Conservation (phyloP, 30 jellyfish, hydroid and myxozoan genomes). For the Pseudorhiza aurosa region DNA sequence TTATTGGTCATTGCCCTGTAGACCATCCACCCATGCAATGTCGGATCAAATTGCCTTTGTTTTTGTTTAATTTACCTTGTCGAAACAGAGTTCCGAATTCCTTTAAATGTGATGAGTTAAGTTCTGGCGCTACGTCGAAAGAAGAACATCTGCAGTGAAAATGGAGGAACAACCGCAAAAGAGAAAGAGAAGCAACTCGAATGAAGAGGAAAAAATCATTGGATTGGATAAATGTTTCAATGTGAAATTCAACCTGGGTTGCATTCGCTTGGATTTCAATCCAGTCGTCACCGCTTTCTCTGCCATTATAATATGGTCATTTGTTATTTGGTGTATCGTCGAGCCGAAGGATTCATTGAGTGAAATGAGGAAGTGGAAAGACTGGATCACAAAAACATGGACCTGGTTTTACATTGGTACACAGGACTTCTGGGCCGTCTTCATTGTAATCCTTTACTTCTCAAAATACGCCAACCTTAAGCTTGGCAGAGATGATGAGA, state of each 20-base stretch:
- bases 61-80: not conserved
- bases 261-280: constrained; percentile 65
- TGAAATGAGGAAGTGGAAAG: constrained; percentile 59
- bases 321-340: constrained; percentile 79
- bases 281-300: constrained; percentile 82
- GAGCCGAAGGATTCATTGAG: constrained; percentile 59
- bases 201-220: constrained; percentile 10
- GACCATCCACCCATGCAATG: too few species aligned
- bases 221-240: constrained; percentile 65
- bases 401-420: constrained; percentile 97
- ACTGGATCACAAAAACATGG: constrained; percentile 89
- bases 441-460: constrained; percentile 74
- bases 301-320: constrained; percentile 86
- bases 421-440: constrained; percentile 92
- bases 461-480: constrained; percentile 79
- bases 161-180: not conserved
- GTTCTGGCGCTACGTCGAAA: too few species aligned
- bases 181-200: not conserved
- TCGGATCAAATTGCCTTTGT: not conserved
- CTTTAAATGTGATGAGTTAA: too few species aligned
- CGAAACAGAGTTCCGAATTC: not conserved
- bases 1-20: too few species aligned
- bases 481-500: constrained; percentile 87
- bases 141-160: too few species aligned
- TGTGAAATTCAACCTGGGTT: constrained; percentile 59